These are phyloP conservation scores for Drosophila willistoni DNA, from an alignment of 1,140 invertebrate genomes.

Conservation along the genomic window DNA sequence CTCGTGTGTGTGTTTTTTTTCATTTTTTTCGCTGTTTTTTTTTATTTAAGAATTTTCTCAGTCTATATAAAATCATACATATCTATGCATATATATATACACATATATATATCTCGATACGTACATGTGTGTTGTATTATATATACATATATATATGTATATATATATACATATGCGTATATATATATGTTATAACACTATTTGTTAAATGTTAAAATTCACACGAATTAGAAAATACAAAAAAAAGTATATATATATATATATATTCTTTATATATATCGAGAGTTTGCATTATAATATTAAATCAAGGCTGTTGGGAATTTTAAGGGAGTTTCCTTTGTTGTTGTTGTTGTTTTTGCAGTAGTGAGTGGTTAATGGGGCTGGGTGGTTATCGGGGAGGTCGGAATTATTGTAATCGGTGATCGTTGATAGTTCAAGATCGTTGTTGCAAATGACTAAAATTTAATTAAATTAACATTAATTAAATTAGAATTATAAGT, in stretches of 20 bases:
- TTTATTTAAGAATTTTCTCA: constrained; percentile 74
- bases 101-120: neutral
- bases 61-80: constrained; percentile 72
- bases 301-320: constrained; percentile 12
- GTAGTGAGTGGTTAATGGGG: neutral
- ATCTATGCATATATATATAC: constrained; percentile 53
- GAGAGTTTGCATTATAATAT: constrained; percentile 23
- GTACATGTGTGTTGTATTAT: constrained; percentile 10
- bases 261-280: neutral
- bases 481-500: constrained; percentile 65
- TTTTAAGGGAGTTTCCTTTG: neutral
- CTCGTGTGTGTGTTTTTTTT: constrained; percentile 7
- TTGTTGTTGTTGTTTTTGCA: neutral
- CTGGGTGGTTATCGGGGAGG: constrained; percentile 7
- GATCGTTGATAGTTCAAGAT: constrained; percentile 3
- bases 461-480: constrained; percentile 66
- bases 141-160: constrained; percentile 28
- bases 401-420: neutral
- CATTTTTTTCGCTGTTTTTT: constrained; percentile 49
- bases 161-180: constrained; percentile 52
- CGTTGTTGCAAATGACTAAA: constrained; percentile 57
- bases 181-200: constrained; percentile 65
- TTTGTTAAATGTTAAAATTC: constrained; percentile 55
- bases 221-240: constrained; percentile 48
- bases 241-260: constrained; percentile 19